These are phyloP conservation scores for Pelobates fuscus DNA, from an alignment of 2,113 vertebrate species.

Conservation along the genomic window DNA sequence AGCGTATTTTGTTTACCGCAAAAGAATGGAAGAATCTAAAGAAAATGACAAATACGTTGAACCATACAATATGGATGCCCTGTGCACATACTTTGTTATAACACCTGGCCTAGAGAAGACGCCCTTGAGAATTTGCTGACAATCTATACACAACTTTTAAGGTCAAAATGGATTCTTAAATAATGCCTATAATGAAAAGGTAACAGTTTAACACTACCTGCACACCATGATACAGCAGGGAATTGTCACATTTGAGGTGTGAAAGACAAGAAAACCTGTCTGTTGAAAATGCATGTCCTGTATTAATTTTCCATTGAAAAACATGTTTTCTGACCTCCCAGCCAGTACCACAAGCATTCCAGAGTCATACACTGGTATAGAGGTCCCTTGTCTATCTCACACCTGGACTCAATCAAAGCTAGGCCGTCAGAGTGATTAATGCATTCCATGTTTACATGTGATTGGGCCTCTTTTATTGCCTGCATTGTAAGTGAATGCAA, in stretches of 20 bases:
- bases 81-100: too few species aligned
- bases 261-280: neutral
- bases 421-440: slow-evolving; percentile 17
- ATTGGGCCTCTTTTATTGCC: neutral
- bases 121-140: neutral
- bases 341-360: neutral
- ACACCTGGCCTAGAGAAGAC: neutral
- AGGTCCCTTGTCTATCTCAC: slow-evolving; percentile 10
- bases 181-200: neutral
- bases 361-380: neutral
- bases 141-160: neutral
- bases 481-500: neutral
- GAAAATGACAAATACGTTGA: too few species aligned
- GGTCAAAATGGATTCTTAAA: slow-evolving; percentile 3
- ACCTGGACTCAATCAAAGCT: neutral
- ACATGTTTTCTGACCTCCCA: slow-evolving; percentile 1
- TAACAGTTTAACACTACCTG: neutral
- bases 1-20: too few species aligned
- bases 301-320: neutral
- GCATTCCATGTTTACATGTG: neutral
- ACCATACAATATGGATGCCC: neutral
- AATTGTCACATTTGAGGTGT: slow-evolving; percentile 16
- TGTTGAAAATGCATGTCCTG: neutral
- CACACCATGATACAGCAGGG: neutral
- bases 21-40: too few species aligned